phyloP scores from a whole-genome alignment of 2,888 invertebrate genomes.

The Pammene fasciana region DNA sequence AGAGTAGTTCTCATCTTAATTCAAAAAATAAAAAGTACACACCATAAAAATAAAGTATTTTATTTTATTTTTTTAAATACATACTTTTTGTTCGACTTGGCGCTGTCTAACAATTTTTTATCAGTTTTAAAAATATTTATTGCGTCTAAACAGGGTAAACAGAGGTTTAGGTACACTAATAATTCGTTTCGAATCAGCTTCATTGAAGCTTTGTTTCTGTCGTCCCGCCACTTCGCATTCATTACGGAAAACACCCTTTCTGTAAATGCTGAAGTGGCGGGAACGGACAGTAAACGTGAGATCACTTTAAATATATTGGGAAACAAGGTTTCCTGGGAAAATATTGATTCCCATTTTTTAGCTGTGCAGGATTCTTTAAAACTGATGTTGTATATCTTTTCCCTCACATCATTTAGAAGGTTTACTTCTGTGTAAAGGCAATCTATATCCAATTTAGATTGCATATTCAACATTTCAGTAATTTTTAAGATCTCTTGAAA shows the following conservation, averaged over 20 bases:
- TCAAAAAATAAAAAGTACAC: constrained; percentile 1
- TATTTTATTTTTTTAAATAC: neutral
- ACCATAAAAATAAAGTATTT: constrained; percentile 2
- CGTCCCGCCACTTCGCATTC: constrained; percentile 5
- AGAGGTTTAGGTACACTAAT: neutral
- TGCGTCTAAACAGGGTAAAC: neutral
- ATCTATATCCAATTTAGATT: neutral
- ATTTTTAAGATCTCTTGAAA: neutral
- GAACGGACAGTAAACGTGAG: neutral
- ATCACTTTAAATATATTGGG: neutral
- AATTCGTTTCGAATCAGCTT: neutral
- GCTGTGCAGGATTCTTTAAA: neutral
- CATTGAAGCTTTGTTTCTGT: neutral
- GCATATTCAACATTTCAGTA: neutral
- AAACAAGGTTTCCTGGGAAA: neutral
- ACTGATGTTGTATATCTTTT: neutral
- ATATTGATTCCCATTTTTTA: neutral
- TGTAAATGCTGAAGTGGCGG: neutral
- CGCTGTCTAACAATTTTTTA: neutral
- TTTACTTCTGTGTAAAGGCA: neutral
- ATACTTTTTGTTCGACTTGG: neutral
- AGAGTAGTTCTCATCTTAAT: neutral
- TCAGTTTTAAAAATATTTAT: neutral
- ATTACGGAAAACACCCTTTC: neutral
- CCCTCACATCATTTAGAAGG: neutral